phyloP scores from a whole-genome alignment of 2,888 invertebrate genomes.

The Lingula anatina region DNA sequence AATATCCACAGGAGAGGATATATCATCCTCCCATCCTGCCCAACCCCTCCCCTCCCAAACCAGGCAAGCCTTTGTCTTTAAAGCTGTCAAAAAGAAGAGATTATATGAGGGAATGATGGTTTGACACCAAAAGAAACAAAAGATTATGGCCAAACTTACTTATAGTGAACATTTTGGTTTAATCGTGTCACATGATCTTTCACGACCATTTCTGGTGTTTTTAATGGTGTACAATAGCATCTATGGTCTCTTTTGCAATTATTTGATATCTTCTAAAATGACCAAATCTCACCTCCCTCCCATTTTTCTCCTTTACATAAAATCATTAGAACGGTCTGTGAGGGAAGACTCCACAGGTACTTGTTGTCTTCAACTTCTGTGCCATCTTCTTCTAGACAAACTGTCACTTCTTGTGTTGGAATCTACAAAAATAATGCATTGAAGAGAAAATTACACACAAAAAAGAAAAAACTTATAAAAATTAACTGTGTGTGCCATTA shows the following conservation, averaged over 20 bases:
- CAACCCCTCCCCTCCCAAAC: too few species aligned
- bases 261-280: neutral
- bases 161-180: too few species aligned
- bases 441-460: neutral
- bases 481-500: neutral
- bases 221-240: too few species aligned
- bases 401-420: conserved; percentile 18
- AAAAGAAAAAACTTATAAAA: neutral
- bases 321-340: conserved; percentile 35
- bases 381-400: conserved; percentile 39
- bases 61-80: too few species aligned
- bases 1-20: too few species aligned
- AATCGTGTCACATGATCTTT: too few species aligned
- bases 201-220: neutral
- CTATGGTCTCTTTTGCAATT: neutral
- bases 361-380: conserved; percentile 27
- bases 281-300: conserved; percentile 24
- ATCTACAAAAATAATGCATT: conserved; percentile 17
- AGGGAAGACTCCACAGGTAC: conserved; percentile 34
- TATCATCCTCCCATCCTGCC: too few species aligned
- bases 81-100: too few species aligned
- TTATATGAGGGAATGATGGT: too few species aligned
- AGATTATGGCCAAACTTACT: too few species aligned
- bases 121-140: too few species aligned
- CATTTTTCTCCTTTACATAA: conserved; percentile 27